Evolutionary conservation across 2,113 vertebrate species (phyloP).

Genomic region (Sander vitreus): DNA sequence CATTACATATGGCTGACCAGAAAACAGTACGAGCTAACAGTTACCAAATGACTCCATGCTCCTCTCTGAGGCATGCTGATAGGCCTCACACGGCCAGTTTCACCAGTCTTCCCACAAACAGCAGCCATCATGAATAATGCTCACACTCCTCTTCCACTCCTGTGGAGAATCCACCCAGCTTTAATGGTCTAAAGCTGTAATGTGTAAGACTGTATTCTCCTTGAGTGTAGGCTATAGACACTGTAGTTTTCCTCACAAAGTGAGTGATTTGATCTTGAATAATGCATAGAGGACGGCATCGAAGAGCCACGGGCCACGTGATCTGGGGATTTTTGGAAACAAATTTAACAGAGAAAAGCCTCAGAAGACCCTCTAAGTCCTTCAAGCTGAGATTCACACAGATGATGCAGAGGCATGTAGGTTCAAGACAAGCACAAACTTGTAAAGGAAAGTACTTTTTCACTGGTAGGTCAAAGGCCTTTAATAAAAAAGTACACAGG

Average conservation of each 20-base stretch:
- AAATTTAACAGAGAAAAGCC: conserved; percentile 15
- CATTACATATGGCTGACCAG: conserved; percentile 61
- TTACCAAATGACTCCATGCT: conserved; percentile 44
- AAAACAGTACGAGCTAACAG: conserved; percentile 32
- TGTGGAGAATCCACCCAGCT: conserved; percentile 24
- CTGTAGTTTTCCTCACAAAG: conserved; percentile 34
- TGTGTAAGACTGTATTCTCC: conserved; percentile 30
- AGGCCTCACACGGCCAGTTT: conserved; percentile 53
- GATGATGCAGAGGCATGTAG: neutral
- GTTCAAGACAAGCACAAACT: conserved; percentile 27
- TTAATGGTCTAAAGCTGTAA: conserved; percentile 47
- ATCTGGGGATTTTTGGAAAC: conserved; percentile 24
- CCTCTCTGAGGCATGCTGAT: conserved; percentile 32
- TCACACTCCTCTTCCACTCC: conserved; percentile 5
- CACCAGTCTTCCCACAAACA: conserved; percentile 43
- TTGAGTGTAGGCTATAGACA: conserved; percentile 29
- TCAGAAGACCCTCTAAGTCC: neutral
- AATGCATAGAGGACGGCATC: conserved; percentile 37
- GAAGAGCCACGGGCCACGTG: conserved; percentile 10
- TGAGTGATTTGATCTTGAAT: conserved; percentile 55
- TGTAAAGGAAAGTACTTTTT: conserved; percentile 17
- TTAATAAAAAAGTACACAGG: neutral
- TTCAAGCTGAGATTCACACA: conserved; percentile 10
- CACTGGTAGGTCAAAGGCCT: conserved; percentile 6
- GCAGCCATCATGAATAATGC: conserved; percentile 61